Base-by-base conservation (phyloP, 2,113 vertebrate species). In the Campylomormyrus tamandua region DNA sequence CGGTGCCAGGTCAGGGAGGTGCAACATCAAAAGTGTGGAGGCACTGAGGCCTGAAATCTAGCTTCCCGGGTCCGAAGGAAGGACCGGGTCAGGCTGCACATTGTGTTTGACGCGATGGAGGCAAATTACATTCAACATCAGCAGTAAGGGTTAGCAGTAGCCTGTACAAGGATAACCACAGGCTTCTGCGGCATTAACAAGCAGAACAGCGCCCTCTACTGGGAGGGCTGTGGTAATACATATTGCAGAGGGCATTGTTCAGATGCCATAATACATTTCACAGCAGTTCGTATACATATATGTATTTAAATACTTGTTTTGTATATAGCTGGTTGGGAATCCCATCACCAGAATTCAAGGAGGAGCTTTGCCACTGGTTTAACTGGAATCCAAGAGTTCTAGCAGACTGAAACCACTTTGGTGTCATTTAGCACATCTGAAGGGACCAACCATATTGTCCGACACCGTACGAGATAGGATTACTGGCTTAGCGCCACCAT, bases 121-220 rank as follows among this genome's bases (percentile, higher is more conserved):
- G 49, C 49, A 31, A n/a, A 35, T 53, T 53, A 87, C 85, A 87
- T 87, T 87, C 50, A 87, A 87, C 13, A 87, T 56, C 85, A 53
- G 49, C 85, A 24, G 52, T 88, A 45, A 31, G 35, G 52, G 56
- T 62, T 58, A 53, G 49, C 15, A 5, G 50, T 24, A 62, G 87
- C 56, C 87, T 62, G 8, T 39, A 31, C 49, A 53, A 62, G 1
- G 27, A 87, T 15, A 87, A 13, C 49, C 49, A 53, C 27, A 11
- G n/a, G 9, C 17, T 87, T 49, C 85, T 39, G 85, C 5, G 24
- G 56, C 35, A 13, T 66, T 35, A n/a, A 35, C 87, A 88, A 62
- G 87, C 56, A 46, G 49, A 42, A 42, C 87, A 45, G 53, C 39
- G 42, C 56, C 87, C 56, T 66, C 87, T 46, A 45, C 35, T 6